Percentiles rank a stretch among this genome's conserved stretches.
Evolutionary conservation across 2,888 invertebrate genomes (phyloP).

Genomic region (Tigriopus californicus): DNA sequence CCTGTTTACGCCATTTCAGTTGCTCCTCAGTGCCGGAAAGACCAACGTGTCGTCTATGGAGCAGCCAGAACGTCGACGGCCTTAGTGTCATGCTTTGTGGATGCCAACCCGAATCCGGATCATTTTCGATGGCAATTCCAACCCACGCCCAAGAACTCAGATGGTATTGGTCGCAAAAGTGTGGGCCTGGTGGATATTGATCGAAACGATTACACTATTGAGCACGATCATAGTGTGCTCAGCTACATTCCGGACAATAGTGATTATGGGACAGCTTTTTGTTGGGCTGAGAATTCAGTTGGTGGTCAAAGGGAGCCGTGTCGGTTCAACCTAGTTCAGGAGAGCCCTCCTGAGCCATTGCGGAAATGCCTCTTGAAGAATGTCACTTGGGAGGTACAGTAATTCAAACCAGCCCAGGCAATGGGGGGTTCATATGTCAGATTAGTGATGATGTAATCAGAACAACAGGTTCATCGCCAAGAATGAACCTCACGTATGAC

Average conservation of each 20-base stretch:
- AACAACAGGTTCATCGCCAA: too few species aligned
- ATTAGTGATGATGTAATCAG: too few species aligned
- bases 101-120: conserved; percentile 5
- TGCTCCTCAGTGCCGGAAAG: background rate
- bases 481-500: too few species aligned
- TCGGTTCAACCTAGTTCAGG: background rate
- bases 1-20: too few species aligned
- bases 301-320: background rate
- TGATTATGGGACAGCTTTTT: background rate
- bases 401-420: background rate
- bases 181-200: background rate
- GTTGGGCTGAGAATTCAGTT: conserved; percentile 2
- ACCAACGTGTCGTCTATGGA: conserved; percentile 1
- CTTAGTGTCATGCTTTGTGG: background rate
- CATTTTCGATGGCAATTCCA: background rate
- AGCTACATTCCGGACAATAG: background rate
- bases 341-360: background rate
- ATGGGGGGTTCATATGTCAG: too few species aligned
- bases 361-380: background rate
- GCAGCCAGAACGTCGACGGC: background rate
- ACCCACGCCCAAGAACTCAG: background rate
- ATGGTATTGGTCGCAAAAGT: background rate
- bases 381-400: background rate
- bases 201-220: background rate
- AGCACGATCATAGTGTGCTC: conserved; percentile 4